Conservation (phyloP, 2,888 invertebrate genomes). For the Galerucella pusilla region DNA sequence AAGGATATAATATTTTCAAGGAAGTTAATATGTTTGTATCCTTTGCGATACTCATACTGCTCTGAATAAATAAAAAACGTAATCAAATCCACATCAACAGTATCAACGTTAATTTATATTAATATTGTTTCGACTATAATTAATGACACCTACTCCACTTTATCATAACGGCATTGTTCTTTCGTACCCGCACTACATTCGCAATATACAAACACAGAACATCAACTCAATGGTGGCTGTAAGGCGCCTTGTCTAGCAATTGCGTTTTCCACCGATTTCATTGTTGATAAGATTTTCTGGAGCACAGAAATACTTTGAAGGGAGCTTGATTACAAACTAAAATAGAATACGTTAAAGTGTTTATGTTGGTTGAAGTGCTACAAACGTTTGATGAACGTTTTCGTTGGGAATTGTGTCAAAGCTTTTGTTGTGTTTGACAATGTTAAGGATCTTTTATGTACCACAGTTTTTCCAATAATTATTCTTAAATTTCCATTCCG, state of each 20-base stretch:
- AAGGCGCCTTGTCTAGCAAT: slow-evolving; percentile 10
- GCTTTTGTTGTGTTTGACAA: background rate
- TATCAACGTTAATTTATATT: background rate
- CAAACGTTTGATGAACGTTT: slow-evolving; percentile 12
- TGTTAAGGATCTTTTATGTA: background rate
- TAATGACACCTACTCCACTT: background rate
- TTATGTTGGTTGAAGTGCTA: background rate
- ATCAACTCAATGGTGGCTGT: background rate
- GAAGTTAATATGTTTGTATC: no score
- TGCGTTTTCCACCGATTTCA: slow-evolving; percentile 6
- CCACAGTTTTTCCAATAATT: background rate
- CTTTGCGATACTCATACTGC: no score
- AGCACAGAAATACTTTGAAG: slow-evolving; percentile 11
- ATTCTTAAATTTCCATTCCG: no score
- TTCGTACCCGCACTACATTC: background rate
- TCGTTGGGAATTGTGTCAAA: background rate
- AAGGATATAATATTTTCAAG: no score
- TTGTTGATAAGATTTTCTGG: slow-evolving; percentile 17
- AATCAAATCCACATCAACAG: background rate
- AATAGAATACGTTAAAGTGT: slow-evolving; percentile 5
- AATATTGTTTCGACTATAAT: background rate
- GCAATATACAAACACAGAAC: background rate
- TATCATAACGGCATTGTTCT: slow-evolving; percentile 10
- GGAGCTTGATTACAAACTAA: slow-evolving; percentile 12
- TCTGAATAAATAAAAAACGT: background rate